Percentiles rank a stretch among this genome's conserved stretches.
phyloP scores from a whole-genome alignment of 2,797 vertebrate species.

The Pogoniulus pusillus region DNA sequence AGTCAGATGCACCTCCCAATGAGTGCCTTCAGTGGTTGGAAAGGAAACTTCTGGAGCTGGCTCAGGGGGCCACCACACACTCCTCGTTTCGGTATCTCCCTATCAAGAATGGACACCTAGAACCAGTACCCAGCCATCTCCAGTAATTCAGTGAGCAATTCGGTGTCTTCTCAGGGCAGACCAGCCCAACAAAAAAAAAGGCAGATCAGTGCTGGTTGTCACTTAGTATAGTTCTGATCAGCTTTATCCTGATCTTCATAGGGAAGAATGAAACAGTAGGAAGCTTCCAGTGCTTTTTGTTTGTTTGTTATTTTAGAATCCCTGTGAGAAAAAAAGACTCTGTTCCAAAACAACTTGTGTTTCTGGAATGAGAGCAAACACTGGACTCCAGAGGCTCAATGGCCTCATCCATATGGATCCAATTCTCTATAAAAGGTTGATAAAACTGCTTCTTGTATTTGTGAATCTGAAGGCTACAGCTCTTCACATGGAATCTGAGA shows the following conservation, averaged over 20 bases:
- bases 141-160: not conserved
- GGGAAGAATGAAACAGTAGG: not conserved
- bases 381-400: not conserved
- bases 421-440: not conserved
- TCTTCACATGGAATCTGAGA: not conserved
- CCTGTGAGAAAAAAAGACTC: not conserved
- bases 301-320: not conserved
- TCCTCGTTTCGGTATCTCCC: not conserved
- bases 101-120: not conserved
- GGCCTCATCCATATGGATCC: not conserved
- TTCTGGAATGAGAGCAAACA: not conserved
- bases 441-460: not conserved
- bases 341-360: not conserved
- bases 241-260: not conserved
- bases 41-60: not conserved
- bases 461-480: not conserved
- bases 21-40: not conserved
- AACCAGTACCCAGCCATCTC: not conserved
- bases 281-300: not conserved
- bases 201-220: not conserved
- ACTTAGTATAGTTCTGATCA: fast-evolving
- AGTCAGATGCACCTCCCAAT: not conserved
- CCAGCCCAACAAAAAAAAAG: too few species aligned
- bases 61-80: not conserved
- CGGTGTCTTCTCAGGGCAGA: not conserved